Evolutionary conservation across 2,888 invertebrate species (phyloP).

Genomic region (Thecophora atra): DNA sequence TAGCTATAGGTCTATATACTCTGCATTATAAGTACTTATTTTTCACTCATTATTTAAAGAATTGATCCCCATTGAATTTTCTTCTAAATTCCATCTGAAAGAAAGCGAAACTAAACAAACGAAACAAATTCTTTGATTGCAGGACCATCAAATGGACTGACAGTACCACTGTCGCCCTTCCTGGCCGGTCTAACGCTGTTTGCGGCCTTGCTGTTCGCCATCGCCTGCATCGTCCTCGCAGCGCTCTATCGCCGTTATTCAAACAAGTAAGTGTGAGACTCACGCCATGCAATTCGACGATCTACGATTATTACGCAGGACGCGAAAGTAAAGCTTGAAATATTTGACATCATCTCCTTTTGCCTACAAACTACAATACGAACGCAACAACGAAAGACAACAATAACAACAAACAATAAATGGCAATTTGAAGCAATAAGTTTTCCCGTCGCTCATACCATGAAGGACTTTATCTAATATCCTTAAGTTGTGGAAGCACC

Average conservation of each 20-base stretch:
- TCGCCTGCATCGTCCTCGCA: constrained; percentile 80
- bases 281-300: background rate
- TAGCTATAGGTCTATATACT: too few species aligned
- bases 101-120: background rate
- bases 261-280: constrained; percentile 65
- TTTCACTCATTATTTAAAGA: background rate
- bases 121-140: constrained; percentile 48
- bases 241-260: constrained; percentile 75
- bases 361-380: background rate
- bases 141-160: constrained; percentile 73
- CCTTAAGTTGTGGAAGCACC: background rate
- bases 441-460: background rate
- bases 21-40: background rate
- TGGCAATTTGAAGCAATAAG: too few species aligned
- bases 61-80: too few species aligned
- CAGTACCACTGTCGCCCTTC: constrained; percentile 78
- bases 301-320: background rate
- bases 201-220: constrained; percentile 78
- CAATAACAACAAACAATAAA: too few species aligned
- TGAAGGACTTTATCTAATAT: background rate
- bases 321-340: too few species aligned
- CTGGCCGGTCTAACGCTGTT: constrained; percentile 80
- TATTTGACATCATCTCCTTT: background rate
- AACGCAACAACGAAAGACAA: background rate
- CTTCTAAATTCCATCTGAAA: too few species aligned